A percentile compares a stretch with the other conserved stretches of the same genome.
These are phyloP conservation scores for Brevimyrus niger DNA, from an alignment of 2,113 vertebrate genomes.

Conservation along the genomic window DNA sequence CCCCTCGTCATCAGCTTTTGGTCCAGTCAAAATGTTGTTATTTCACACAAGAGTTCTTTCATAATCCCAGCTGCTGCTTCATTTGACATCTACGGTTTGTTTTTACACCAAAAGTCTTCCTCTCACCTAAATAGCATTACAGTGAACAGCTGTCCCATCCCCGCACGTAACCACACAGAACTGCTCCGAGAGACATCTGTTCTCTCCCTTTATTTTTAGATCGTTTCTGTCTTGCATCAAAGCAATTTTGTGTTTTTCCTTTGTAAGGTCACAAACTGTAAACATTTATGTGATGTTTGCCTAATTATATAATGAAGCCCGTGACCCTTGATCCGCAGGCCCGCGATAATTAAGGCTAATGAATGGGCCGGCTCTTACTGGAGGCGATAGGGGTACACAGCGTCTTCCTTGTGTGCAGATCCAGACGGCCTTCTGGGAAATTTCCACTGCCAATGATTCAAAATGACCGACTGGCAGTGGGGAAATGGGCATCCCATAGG, in stretches of 20 bases:
- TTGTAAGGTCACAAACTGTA: not conserved
- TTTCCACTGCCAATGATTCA: not conserved
- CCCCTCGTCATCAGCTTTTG: not conserved
- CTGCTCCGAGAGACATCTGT: not conserved
- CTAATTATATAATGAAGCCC: not conserved
- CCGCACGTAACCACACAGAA: not conserved
- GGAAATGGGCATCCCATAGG: not conserved
- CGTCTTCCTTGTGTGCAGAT: not conserved
- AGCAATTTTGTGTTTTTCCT: not conserved
- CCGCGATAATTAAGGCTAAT: not conserved
- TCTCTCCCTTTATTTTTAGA: not conserved
- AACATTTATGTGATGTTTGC: not conserved
- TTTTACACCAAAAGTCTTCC: not conserved
- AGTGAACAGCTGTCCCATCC: not conserved
- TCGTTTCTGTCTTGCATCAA: not conserved
- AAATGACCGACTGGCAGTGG: not conserved
- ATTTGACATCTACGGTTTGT: not conserved
- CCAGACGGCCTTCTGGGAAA: slow-evolving; percentile 3
- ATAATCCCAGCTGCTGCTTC: not conserved
- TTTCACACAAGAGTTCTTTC: not conserved
- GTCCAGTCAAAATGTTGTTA: not conserved
- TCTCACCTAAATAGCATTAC: not conserved
- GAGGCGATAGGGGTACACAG: not conserved
- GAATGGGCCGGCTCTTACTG: not conserved
- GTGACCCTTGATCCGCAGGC: not conserved